Conservation (phyloP, 2,797 vertebrate genomes). For the Trematomus bernacchii region DNA sequence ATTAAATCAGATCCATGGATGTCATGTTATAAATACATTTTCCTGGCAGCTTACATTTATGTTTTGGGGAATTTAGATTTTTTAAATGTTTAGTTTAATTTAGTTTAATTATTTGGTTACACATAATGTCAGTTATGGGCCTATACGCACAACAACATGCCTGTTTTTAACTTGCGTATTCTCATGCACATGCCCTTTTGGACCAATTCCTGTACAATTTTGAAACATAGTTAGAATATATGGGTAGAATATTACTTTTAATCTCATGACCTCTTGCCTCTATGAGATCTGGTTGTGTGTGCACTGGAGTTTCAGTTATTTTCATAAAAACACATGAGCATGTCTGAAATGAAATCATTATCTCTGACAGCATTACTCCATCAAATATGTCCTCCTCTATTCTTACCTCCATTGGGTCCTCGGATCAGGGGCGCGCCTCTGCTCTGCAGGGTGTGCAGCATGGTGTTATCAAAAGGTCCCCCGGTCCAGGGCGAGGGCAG, state of each 20-base stretch:
- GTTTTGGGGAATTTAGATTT: background rate
- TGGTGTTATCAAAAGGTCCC: conserved; percentile 93
- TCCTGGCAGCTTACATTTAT: background rate
- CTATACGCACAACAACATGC: background rate
- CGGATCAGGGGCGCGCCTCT: conserved; percentile 90
- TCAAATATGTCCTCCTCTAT: background rate
- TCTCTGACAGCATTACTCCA: conserved; percentile 3
- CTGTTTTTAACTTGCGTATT: background rate
- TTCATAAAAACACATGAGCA: background rate
- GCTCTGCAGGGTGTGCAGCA: conserved; percentile 95
- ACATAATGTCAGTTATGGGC: background rate
- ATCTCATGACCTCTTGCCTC: background rate
- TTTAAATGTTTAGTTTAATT: background rate
- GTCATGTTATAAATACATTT: background rate
- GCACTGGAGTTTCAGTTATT: background rate
- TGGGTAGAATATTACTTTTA: background rate
- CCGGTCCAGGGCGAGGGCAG: conserved; percentile 92
- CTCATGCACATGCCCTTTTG: background rate
- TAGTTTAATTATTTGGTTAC: background rate
- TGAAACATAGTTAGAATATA: background rate
- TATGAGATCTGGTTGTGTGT: background rate
- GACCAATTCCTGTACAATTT: background rate
- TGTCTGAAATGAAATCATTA: background rate
- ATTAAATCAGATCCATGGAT: background rate
- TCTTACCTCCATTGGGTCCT: conserved; percentile 92